A percentile compares a stretch with the other conserved stretches of the same genome.
These are phyloP conservation scores for Tylochromis polylepis DNA, from an alignment of 2,113 vertebrate genomes.

Conservation along the genomic window DNA sequence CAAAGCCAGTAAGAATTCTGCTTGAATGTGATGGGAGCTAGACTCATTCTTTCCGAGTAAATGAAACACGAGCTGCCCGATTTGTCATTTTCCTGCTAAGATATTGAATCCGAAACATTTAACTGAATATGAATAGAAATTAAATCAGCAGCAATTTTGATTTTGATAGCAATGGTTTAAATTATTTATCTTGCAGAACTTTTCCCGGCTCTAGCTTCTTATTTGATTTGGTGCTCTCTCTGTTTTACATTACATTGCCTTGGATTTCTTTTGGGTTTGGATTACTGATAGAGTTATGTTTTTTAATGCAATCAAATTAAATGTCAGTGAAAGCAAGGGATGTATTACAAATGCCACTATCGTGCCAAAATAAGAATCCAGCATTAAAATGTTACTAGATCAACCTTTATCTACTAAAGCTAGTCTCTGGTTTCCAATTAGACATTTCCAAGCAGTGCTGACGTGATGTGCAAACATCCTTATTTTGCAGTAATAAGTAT, in stretches of 20 bases:
- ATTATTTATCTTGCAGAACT: neutral
- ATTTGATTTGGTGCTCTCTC: neutral
- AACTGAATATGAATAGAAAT: neutral
- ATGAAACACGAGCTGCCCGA: accelerated
- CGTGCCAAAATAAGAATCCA: neutral
- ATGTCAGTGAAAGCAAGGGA: neutral
- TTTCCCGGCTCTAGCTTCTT: neutral
- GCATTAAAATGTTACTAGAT: neutral
- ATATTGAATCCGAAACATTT: neutral
- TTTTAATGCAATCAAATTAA: neutral
- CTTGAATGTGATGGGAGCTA: neutral
- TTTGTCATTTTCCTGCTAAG: neutral
- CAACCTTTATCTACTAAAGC: neutral
- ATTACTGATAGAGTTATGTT: neutral
- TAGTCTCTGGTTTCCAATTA: neutral
- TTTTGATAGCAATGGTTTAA: neutral
- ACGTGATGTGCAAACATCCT: neutral
- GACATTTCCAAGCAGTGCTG: neutral
- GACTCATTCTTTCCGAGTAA: accelerated
- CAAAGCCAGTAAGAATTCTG: neutral
- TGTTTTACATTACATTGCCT: no score
- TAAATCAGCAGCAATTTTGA: neutral
- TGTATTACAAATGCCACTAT: neutral
- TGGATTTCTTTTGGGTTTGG: neutral
- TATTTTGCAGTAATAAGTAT: neutral